Conservation (phyloP, 2,888 invertebrate genomes). For the Taenaris catops region DNA sequence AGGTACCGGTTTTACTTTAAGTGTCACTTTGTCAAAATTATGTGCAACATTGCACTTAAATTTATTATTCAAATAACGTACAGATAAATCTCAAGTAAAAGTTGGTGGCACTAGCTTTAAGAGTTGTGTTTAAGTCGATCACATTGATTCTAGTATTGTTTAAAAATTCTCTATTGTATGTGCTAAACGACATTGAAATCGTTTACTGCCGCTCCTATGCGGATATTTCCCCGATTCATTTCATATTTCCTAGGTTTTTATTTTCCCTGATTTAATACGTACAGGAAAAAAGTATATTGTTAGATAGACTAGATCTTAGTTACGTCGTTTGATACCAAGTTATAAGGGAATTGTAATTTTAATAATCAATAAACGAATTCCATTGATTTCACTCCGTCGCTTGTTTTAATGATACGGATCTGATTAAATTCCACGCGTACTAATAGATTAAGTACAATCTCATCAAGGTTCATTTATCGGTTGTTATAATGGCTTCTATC, state of each 20-base stretch:
- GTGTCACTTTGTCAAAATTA: constrained; percentile 1
- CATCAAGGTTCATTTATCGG: neutral
- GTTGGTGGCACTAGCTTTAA: too few species aligned
- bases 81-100: too few species aligned
- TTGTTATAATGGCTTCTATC: constrained; percentile 8
- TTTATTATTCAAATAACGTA: too few species aligned
- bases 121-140: too few species aligned
- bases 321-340: too few species aligned
- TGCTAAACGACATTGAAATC: constrained; percentile 2
- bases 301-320: neutral
- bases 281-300: neutral
- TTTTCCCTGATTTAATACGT: neutral
- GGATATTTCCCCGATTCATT: constrained; percentile 3
- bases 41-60: too few species aligned
- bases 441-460: constrained; percentile 9
- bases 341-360: too few species aligned
- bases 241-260: constrained; percentile 3
- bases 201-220: constrained; percentile 3
- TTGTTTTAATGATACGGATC: constrained; percentile 1
- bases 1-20: constrained; percentile 7
- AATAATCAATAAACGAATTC: constrained; percentile 1
- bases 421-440: constrained; percentile 11
- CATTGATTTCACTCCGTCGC: neutral
- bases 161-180: neutral
- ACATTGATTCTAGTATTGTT: too few species aligned